Base-by-base conservation (phyloP, 2,888 invertebrate genomes). In the Callimorpha dominula region DNA sequence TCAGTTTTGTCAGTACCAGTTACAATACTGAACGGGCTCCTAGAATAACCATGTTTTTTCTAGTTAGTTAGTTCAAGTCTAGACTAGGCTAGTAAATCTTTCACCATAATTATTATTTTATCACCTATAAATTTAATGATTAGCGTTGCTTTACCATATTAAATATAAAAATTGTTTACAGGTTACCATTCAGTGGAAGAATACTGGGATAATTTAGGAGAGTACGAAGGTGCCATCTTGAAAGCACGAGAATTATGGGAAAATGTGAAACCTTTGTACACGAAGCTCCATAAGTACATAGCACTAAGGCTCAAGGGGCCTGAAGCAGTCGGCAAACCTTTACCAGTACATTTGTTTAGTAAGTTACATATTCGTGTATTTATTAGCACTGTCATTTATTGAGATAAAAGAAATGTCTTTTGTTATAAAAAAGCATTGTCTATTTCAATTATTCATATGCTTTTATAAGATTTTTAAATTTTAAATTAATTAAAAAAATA, bases 121-220 rank as follows among this genome's bases (percentile, higher is more conserved):
- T 46, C 9, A 9, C 6, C 9, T 6, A 46, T 4, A 1, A 4
- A 52, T 52, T 54, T 14, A 9, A 5, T 4, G 4, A 31, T 31
- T 7, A 60, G 31, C 4, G 5, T 12, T 2, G 20, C 15, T 4
- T 31, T 31, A 49, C 9, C 31, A 31, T 31, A 12, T 4, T 65
- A 60, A 64, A 43, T 31, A 15, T 65, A 63, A 73, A 65, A 76
- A 76, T 74, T 71, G 78, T 87, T 84, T 64, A 49, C 82, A 95
- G 96, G 89, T 74, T 92, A 91, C 80, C 91, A 90, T 69, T 89
- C 91, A 49, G 93, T 95, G 0, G 95, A 95, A 86, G 93, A 93
- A 54, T 96, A 96, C 85, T 96, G 96, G 96, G 96, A 96, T 83
- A 92, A 90, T 62, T 83, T 96, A 15, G 92, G 88, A 12, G 96